Base-by-base conservation (phyloP, 2,113 vertebrate genomes). In the Thinocorus orbignyianus region DNA sequence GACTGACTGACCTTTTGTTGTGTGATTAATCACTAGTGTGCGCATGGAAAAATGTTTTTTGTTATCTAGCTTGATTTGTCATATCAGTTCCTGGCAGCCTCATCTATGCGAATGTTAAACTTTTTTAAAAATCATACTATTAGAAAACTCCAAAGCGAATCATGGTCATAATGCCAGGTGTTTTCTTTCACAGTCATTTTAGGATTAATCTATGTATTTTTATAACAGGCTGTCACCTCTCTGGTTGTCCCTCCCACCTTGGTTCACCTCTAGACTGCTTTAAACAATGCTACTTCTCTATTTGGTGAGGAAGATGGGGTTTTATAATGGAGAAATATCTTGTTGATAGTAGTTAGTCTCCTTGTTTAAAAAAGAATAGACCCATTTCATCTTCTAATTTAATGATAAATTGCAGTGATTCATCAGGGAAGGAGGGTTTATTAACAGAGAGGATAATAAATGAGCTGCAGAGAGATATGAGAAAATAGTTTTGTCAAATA, bases 401-500 rank as follows among this genome's bases (percentile, higher is more conserved):
- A 95, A 95, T 94, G 96, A 96, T 42, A 86, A 96, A 92, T 97
- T 88, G 81, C 54, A 81, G 60, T 77, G 73, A 62, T 91, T 97
- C 93, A 81, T 95, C 77, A 77, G 86, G 60, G 93, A 93, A 93
- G 57, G 77, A 93, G 49, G 12, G 51, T 87, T 93, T 87, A 93
- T 94, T 94, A 95, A 86, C 41, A 92, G 72, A 81, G 44, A 70
- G 28, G 58, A 85, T 91, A 94, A 90, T 13, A 93, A 87, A 82
- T 74, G 79, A 37, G 52, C 57, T 94, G 69, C 26, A 73, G 74
- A 79, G 44, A 90, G 84, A 81, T 37, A 90, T 2, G 71, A 88
- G 80, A 95, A 95, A 96, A 96, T 81, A 88, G 26, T 88, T 94
- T 85, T 64, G 66, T 96, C 79, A 94, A 91, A 58, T 58, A 70